Evolutionary conservation across 1,140 invertebrate species (phyloP).

Genomic region (Eubasilissa regina): DNA sequence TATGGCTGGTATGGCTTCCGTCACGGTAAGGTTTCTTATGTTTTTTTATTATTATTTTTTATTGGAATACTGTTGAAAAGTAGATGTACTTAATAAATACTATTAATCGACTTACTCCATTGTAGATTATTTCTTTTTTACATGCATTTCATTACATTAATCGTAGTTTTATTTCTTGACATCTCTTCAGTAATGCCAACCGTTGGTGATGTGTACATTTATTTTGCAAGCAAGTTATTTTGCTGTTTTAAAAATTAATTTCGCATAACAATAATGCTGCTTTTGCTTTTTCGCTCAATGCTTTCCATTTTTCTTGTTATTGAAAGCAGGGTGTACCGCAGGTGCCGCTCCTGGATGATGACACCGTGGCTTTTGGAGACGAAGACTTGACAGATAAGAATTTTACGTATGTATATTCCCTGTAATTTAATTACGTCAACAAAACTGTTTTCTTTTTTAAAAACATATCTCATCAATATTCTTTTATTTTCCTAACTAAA

Average conservation of each 20-base stretch:
- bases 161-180: conserved; percentile 33
- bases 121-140: conserved; percentile 27
- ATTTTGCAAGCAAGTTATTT: conserved; percentile 13
- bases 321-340: conserved; percentile 71
- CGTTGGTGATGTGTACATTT: conserved; percentile 43
- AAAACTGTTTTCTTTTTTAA: no score
- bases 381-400: conserved; percentile 77
- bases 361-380: conserved; percentile 89
- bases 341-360: conserved; percentile 87
- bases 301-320: conserved; percentile 48
- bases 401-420: conserved; percentile 67
- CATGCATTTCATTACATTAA: conserved; percentile 8
- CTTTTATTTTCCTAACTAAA: no score
- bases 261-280: conserved; percentile 37
- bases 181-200: conserved; percentile 44
- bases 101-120: conserved; percentile 8
- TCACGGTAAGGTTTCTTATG: conserved; percentile 56
- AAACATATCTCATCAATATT: no score
- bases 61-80: conserved; percentile 7
- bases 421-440: background rate
- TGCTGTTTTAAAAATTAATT: conserved; percentile 35
- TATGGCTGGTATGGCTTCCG: conserved; percentile 61
- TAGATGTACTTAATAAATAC: conserved; percentile 3
- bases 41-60: conserved; percentile 41
- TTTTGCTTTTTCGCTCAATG: conserved; percentile 53